phyloP scores from a whole-genome alignment of 1,140 invertebrate species.

The Drosophila ananassae region DNA sequence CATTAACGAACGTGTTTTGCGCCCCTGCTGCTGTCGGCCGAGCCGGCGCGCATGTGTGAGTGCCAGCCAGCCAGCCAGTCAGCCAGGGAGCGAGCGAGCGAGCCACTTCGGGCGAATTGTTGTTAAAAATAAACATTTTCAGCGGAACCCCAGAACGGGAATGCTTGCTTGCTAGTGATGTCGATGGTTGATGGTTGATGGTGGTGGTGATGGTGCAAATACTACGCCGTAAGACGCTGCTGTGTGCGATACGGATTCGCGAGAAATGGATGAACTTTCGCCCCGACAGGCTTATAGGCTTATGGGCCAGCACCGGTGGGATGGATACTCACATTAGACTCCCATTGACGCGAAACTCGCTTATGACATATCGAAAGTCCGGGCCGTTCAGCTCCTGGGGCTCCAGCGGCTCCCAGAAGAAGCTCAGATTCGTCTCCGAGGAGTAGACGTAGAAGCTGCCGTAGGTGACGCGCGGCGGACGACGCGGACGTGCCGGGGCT shows the following conservation, averaged over 20 bases:
- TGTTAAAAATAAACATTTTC: conserved; percentile 78
- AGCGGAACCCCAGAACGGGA: conserved; percentile 48
- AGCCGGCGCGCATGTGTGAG: not conserved
- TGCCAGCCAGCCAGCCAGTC: not conserved
- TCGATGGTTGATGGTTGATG: not conserved
- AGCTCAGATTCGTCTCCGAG: conserved; percentile 43
- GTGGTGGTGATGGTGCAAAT: conserved; percentile 27
- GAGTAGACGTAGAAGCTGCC: conserved; percentile 73
- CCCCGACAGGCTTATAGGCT: not conserved
- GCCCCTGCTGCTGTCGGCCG: not conserved
- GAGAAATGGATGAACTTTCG: conserved; percentile 5
- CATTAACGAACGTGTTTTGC: conserved; percentile 48
- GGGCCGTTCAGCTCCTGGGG: conserved; percentile 61
- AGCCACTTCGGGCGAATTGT: conserved; percentile 66
- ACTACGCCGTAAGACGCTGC: conserved; percentile 27
- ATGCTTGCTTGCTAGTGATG: not conserved
- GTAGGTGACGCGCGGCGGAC: conserved; percentile 62
- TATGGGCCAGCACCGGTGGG: no score
- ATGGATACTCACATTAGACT: conserved; percentile 38
- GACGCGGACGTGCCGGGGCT: conserved; percentile 42
- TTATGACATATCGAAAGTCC: conserved; percentile 59
- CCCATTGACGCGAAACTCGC: conserved; percentile 57
- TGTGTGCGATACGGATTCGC: conserved; percentile 24
- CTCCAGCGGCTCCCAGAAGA: conserved; percentile 69
- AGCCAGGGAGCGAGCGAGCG: not conserved